Conservation (phyloP, 2,888 invertebrate genomes). For the Tetragnatha montana region DNA sequence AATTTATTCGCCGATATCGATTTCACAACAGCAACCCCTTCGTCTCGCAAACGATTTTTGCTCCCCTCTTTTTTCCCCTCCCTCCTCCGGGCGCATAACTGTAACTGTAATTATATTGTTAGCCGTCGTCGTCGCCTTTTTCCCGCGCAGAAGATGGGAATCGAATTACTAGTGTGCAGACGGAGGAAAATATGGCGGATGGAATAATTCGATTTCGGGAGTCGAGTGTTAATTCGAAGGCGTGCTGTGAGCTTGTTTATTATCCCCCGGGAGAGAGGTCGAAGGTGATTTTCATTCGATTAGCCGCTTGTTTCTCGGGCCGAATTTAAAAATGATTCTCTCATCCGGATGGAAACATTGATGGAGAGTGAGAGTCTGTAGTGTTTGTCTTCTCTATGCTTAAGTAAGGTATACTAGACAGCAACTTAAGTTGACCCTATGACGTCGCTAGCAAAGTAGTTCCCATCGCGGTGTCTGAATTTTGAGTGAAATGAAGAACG, state of each 20-base stretch:
- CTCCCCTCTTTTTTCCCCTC: background rate
- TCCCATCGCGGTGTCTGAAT: no score
- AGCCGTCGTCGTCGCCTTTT: constrained; percentile 18
- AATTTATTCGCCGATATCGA: constrained; percentile 60
- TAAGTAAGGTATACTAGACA: no score
- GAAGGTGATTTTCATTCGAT: background rate
- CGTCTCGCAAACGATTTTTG: background rate
- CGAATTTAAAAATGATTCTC: background rate
- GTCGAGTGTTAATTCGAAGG: constrained; percentile 5
- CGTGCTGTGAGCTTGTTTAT: constrained; percentile 10
- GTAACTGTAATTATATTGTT: constrained; percentile 49
- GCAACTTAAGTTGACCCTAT: no score
- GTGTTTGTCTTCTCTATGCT: no score
- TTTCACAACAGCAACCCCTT: constrained; percentile 11
- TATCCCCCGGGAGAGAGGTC: background rate
- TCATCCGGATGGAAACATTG: no score
- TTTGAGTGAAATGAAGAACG: no score
- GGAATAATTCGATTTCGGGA: constrained; percentile 9
- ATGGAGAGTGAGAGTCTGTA: no score
- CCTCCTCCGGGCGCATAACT: background rate
- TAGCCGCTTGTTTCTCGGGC: background rate
- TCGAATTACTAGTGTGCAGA: constrained; percentile 39
- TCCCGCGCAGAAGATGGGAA: background rate
- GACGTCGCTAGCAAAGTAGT: no score
- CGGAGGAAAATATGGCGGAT: background rate